phyloP scores from a whole-genome alignment of 1,140 invertebrate genomes.

The Saccostrea echinata region DNA sequence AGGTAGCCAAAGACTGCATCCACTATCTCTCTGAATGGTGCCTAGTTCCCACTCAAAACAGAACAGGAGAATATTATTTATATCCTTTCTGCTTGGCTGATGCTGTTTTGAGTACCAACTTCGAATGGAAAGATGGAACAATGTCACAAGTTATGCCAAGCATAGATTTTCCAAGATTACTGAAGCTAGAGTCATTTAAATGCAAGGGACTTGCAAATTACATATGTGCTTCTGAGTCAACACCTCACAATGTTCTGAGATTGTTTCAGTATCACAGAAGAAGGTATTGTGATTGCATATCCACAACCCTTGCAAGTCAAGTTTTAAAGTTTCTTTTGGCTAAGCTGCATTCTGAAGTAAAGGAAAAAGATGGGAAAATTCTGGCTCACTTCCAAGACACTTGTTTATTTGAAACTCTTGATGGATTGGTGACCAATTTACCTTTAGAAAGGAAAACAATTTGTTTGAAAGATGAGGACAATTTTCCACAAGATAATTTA shows the following conservation, averaged over 20 bases:
- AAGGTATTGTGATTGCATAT: not conserved
- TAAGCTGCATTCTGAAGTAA: not conserved
- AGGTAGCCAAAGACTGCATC: not conserved
- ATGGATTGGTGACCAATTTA: not conserved
- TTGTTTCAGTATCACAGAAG: not conserved
- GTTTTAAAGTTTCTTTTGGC: not conserved
- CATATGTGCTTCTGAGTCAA: not conserved
- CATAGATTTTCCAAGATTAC: not conserved
- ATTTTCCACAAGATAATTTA: not conserved
- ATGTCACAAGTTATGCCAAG: not conserved
- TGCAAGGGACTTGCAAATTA: not conserved
- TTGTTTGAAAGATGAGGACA: not conserved
- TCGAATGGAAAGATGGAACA: not conserved
- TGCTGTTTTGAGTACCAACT: not conserved
- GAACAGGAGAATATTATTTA: not conserved
- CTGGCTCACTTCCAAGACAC: not conserved
- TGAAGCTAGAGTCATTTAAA: not conserved
- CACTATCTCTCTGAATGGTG: not conserved
- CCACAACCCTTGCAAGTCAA: not conserved
- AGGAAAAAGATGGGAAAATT: not conserved
- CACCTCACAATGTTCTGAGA: not conserved
- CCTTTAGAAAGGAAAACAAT: not conserved
- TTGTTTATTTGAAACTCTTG: constrained; percentile 1
- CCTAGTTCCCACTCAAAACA: not conserved
- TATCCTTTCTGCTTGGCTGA: not conserved